Evolutionary conservation across 2,888 invertebrate genomes (phyloP).

Genomic region (Agriotes lineatus): DNA sequence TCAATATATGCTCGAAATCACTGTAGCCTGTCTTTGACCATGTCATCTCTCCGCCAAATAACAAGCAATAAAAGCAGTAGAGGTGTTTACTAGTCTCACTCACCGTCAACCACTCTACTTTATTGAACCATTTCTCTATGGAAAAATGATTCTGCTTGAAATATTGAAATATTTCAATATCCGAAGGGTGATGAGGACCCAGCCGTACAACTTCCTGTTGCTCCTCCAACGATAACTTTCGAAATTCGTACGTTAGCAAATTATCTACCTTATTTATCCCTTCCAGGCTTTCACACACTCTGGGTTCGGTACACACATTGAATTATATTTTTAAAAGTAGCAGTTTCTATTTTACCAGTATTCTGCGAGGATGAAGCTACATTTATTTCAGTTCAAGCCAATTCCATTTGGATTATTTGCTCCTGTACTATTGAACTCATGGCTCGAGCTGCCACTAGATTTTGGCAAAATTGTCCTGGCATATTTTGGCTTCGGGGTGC

Average conservation of each 20-base stretch:
- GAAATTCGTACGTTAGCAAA: neutral
- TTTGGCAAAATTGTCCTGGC: no score
- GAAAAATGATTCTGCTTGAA: neutral
- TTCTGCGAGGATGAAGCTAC: no score
- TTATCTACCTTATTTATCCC: conserved; percentile 12
- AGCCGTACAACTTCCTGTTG: neutral
- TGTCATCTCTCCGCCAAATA: conserved; percentile 5
- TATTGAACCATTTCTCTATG: neutral
- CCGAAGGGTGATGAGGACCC: neutral
- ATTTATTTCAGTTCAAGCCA: no score
- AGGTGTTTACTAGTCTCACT: neutral
- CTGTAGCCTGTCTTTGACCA: conserved; percentile 3
- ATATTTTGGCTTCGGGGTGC: no score
- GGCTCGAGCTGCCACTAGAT: no score
- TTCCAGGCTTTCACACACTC: no score
- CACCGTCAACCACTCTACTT: neutral
- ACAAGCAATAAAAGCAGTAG: conserved; percentile 14
- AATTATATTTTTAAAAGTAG: no score
- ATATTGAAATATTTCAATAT: neutral
- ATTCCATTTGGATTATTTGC: no score
- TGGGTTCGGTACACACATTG: no score
- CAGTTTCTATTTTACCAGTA: no score
- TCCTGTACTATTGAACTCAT: no score
- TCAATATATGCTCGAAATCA: conserved; percentile 9
- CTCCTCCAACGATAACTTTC: neutral